Conservation (phyloP, 2,888 invertebrate species). For the Lycocerus yunnanus region DNA sequence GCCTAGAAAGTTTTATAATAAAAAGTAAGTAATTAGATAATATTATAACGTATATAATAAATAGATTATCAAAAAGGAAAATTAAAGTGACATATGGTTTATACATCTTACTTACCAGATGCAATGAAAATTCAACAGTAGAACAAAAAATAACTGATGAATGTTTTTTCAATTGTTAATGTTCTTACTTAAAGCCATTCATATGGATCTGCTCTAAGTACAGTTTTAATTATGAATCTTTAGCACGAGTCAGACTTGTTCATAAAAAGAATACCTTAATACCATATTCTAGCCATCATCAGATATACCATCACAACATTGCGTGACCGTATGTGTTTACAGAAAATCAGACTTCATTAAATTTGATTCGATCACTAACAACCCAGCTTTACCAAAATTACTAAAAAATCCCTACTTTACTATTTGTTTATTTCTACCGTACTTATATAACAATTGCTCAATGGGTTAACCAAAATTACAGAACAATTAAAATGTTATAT, state of each 20-base stretch:
- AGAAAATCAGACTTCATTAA: background rate
- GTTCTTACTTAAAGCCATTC: background rate
- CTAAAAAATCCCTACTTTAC: background rate
- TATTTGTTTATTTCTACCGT: background rate
- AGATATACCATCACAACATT: background rate
- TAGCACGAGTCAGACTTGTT: background rate
- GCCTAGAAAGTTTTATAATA: background rate
- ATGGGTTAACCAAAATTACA: too few species aligned
- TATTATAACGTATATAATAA: background rate
- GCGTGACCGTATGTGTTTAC: background rate
- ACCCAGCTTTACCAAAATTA: background rate
- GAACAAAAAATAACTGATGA: background rate
- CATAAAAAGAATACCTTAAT: background rate
- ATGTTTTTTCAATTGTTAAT: background rate
- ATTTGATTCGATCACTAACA: background rate
- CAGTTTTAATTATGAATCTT: background rate
- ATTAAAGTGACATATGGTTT: slow-evolving; percentile 12
- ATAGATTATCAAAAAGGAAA: background rate
- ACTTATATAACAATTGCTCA: too few species aligned
- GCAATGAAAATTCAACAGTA: background rate
- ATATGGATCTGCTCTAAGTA: background rate
- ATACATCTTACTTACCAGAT: background rate
- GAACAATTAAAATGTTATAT: too few species aligned
- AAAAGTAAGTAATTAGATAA: background rate
- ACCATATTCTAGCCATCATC: background rate